Evolutionary conservation across 30 jellyfish, hydroid and myxozoan genomes (phyloP).

Genomic region (Hydractinia echinata): DNA sequence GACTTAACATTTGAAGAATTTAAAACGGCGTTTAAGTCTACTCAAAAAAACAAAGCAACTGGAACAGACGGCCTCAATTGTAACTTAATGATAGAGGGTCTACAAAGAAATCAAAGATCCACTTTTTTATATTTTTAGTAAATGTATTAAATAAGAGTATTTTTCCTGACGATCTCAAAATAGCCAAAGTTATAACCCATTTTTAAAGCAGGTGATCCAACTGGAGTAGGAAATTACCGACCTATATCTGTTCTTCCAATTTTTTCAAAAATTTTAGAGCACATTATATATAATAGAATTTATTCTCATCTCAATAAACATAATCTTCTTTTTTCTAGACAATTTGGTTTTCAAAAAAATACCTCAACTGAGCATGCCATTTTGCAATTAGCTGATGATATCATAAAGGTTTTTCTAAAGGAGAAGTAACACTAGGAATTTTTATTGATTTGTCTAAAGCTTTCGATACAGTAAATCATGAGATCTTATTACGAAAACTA

Average conservation of each 20-base stretch:
- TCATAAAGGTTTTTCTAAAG: conserved; percentile 1
- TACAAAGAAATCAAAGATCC: not conserved
- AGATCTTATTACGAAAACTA: not conserved
- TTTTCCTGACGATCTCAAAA: too few species aligned
- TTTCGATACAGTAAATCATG: too few species aligned
- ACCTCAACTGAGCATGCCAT: not conserved
- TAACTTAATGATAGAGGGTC: not conserved
- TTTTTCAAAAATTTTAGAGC: too few species aligned
- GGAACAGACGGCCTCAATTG: not conserved
- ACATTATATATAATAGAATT: too few species aligned
- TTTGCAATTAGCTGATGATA: not conserved
- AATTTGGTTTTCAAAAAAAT: not conserved
- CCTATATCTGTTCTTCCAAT: too few species aligned
- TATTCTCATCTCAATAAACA: too few species aligned
- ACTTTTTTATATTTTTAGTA: not conserved
- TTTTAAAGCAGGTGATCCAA: too few species aligned
- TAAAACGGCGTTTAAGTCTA: not conserved
- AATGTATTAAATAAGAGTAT: too few species aligned
- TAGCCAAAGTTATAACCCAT: too few species aligned
- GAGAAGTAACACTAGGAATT: not conserved
- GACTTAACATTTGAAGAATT: not conserved
- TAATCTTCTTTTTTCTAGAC: not conserved
- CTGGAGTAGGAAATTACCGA: too few species aligned
- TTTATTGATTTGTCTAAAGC: too few species aligned
- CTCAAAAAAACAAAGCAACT: not conserved